phyloP scores from a whole-genome alignment of 2,888 invertebrate species.

The Leucoma salicis region DNA sequence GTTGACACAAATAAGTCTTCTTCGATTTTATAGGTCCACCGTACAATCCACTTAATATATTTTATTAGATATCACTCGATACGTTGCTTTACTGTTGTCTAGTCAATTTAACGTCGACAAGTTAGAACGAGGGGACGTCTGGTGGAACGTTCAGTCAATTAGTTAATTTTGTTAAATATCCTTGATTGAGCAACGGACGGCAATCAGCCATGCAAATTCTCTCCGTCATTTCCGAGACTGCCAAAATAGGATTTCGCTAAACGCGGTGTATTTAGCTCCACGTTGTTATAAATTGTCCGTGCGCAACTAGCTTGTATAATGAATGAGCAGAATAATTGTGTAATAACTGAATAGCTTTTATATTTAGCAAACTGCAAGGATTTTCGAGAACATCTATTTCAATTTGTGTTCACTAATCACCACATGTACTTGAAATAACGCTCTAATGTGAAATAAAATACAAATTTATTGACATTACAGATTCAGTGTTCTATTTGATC shows the following conservation, averaged over 20 bases:
- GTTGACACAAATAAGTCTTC: no score
- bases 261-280: constrained; percentile 45
- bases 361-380: constrained; percentile 4
- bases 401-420: no score
- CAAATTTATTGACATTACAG: no score
- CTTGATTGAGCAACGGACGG: constrained; percentile 80
- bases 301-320: constrained; percentile 33
- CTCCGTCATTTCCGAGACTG: constrained; percentile 57
- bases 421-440: no score
- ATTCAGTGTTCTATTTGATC: no score
- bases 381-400: background rate
- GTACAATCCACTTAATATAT: constrained; percentile 58
- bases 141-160: constrained; percentile 75
- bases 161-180: constrained; percentile 81
- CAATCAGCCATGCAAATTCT: constrained; percentile 81
- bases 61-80: constrained; percentile 66
- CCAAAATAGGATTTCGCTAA: constrained; percentile 54
- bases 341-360: constrained; percentile 30
- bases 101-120: constrained; percentile 54
- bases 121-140: constrained; percentile 37
- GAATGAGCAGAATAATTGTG: constrained; percentile 30
- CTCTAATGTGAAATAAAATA: no score
- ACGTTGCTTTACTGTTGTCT: constrained; percentile 62
- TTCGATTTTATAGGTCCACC: no score
- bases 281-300: constrained; percentile 43